These are phyloP conservation scores for Ictalurus furcatus DNA, from an alignment of 2,113 vertebrate species.

Conservation along the genomic window DNA sequence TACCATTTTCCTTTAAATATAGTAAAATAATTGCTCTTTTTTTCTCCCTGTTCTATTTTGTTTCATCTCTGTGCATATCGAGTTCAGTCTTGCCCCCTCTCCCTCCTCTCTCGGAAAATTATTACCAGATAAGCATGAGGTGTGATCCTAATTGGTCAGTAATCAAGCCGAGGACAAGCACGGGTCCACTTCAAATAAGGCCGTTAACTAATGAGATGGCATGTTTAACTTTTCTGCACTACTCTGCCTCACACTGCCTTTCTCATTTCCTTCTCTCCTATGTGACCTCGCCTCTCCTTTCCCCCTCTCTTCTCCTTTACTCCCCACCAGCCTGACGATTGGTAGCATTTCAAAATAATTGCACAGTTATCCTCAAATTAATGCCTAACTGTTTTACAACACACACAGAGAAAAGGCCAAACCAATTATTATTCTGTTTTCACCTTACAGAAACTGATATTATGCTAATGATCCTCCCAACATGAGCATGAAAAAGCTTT, in stretches of 20 bases:
- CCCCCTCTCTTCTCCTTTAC: constrained; percentile 56
- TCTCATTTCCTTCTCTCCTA: constrained; percentile 24
- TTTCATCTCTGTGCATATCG: constrained; percentile 5
- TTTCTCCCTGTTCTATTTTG: not conserved
- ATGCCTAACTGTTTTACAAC: constrained; percentile 86
- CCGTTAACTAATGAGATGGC: constrained; percentile 42
- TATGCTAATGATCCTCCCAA: constrained; percentile 81
- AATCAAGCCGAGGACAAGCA: constrained; percentile 33
- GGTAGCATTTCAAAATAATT: constrained; percentile 84
- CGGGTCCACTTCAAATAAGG: constrained; percentile 38
- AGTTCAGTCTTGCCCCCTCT: not conserved
- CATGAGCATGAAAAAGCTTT: constrained; percentile 75
- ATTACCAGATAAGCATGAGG: constrained; percentile 38
- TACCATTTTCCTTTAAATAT: not conserved
- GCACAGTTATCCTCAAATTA: constrained; percentile 83
- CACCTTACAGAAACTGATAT: constrained; percentile 83
- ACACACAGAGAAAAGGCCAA: constrained; percentile 83
- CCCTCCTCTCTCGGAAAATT: not conserved
- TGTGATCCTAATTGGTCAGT: constrained; percentile 38
- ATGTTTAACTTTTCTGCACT: constrained; percentile 45
- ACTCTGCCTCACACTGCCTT: constrained; percentile 30
- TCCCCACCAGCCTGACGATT: constrained; percentile 65
- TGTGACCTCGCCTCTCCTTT: constrained; percentile 27
- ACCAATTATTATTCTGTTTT: constrained; percentile 83
- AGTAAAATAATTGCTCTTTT: constrained; percentile 6